Base-by-base conservation (phyloP, 2,888 invertebrate genomes). In the Podabrus alpinus region DNA sequence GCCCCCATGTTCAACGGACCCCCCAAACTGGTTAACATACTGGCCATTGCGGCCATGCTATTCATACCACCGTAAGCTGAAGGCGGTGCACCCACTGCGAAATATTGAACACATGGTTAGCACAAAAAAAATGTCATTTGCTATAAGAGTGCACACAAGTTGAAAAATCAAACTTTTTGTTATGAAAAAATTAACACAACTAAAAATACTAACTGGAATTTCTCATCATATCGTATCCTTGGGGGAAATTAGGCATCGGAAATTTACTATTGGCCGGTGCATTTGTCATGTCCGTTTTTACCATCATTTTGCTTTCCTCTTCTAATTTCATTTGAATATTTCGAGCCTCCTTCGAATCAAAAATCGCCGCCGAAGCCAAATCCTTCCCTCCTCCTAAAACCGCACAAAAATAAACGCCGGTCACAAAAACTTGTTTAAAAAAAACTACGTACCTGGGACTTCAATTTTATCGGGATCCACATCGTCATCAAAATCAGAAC, bases 391-490 rank as follows among this genome's bases (percentile, higher is more conserved):
- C 96, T 81, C 96, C 96, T 94, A 84, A 77, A 75, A 45, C n/a
- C 7, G 1, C n/a, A 45, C n/a, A 45, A 45, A n/a, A 45, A 45
- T 45, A 7, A 45, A 7, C n/a, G n/a, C n/a, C 1, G 5, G n/a
- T 45, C 45, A 45, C n/a, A 45, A n/a, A n/a, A 59, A 9, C 13
- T 45, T 3, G 21, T 9, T 45, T 59, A n/a, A 21, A 7, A 21
- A 7, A 61, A 10, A 15, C 21, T 61, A 71, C 13, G n/a, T 87
- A 94, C 95, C 96, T 86, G 96, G 96, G 64, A 96, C 95, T 91
- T 95, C 95, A 88, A 95, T 93, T 88, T 94, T 95, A 87, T 96
- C 96, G 73, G 96, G 96, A 90, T 96, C 96, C 82, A 95, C 95
- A 86, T 95, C 95, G 82, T 95, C 95, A 85, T 94, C 95, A 84